Conservation (phyloP, 2,113 vertebrate genomes). For the Prunella fulvescens region DNA sequence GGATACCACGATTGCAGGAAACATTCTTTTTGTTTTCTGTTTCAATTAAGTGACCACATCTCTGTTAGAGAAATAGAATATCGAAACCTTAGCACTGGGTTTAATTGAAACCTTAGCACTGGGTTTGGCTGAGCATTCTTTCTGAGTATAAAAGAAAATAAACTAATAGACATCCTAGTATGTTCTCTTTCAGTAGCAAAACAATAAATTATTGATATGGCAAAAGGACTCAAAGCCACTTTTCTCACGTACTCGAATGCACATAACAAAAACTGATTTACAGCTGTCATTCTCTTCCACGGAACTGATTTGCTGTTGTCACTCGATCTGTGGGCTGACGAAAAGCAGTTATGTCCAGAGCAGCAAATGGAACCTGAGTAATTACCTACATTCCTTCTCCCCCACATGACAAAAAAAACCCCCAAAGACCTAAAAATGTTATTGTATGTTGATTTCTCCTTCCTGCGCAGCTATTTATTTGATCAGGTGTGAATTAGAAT, state of each 20-base stretch:
- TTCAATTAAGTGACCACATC: neutral
- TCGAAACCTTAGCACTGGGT: neutral
- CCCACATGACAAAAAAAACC: neutral
- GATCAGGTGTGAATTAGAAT: slow-evolving; percentile 89
- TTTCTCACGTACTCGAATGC: slow-evolving; percentile 9
- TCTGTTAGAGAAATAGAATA: slow-evolving; percentile 1
- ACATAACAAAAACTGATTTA: slow-evolving; percentile 41
- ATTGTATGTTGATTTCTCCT: slow-evolving; percentile 61
- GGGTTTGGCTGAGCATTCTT: neutral
- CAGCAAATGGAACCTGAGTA: slow-evolving; percentile 30
- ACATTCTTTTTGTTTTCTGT: slow-evolving; percentile 24
- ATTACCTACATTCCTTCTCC: slow-evolving; percentile 9
- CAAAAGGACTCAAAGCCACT: neutral
- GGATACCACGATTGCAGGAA: neutral
- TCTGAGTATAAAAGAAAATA: neutral
- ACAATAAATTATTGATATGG: neutral
- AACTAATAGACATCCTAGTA: neutral
- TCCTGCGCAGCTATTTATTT: slow-evolving; percentile 73
- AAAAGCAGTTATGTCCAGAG: slow-evolving; percentile 59
- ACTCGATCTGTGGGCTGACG: slow-evolving; percentile 57
- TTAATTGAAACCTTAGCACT: neutral
- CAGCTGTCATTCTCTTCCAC: slow-evolving; percentile 55
- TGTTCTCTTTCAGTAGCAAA: neutral
- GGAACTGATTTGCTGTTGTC: slow-evolving; percentile 48
- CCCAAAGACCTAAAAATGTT: neutral